These are phyloP conservation scores for Cervus canadensis DNA, from an alignment of 2,113 vertebrate species.

Conservation along the genomic window DNA sequence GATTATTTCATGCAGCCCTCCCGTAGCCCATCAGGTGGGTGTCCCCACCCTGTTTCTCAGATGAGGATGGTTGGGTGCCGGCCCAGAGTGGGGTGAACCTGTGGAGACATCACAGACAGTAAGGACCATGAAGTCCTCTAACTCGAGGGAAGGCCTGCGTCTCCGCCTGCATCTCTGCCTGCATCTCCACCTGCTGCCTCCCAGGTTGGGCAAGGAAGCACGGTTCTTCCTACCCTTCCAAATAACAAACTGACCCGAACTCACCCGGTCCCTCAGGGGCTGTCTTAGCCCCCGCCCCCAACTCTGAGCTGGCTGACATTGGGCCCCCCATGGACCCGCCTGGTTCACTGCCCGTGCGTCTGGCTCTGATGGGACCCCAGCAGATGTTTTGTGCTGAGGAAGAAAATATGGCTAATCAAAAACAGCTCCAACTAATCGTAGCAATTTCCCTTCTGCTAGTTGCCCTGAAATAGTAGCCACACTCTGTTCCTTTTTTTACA, in stretches of 20 bases:
- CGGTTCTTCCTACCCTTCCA: not conserved
- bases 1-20: not conserved
- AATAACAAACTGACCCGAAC: not conserved
- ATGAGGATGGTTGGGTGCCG: not conserved
- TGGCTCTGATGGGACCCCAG: not conserved
- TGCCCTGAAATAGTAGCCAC: constrained; percentile 55
- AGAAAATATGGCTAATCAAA: constrained; percentile 54
- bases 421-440: constrained; percentile 51
- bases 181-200: not conserved
- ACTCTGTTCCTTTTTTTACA: constrained; percentile 36
- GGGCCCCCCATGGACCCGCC: not conserved
- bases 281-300: not conserved
- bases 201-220: not conserved
- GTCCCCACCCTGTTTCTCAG: not conserved
- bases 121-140: not conserved
- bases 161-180: rapidly evolving
- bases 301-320: not conserved
- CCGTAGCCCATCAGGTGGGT: not conserved
- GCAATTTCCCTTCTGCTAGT: constrained; percentile 33
- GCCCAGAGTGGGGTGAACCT: not conserved
- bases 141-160: not conserved
- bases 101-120: not conserved
- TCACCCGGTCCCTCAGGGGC: not conserved
- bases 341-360: not conserved
- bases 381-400: constrained; percentile 52